Evolutionary conservation across 2,797 vertebrate genomes (phyloP).

Genomic region (Synanceia verrucosa): DNA sequence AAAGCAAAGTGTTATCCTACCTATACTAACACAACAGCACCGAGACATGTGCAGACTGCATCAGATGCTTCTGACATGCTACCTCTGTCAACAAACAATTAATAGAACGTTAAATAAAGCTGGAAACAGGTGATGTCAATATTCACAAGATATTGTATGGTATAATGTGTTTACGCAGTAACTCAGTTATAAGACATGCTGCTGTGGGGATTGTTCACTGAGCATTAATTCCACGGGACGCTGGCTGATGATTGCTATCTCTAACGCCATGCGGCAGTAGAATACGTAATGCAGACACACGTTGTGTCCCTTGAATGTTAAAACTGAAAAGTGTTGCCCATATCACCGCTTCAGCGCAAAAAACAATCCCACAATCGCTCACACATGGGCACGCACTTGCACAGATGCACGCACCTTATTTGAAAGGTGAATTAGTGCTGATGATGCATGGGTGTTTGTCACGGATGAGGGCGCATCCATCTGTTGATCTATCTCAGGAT

Average conservation of each 20-base stretch:
- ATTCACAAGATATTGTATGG: constrained; percentile 1
- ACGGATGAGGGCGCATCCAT: constrained; percentile 42
- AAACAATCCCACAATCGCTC: neutral
- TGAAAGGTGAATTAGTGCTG: constrained; percentile 45
- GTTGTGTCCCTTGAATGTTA: constrained; percentile 40
- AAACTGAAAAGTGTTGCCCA: constrained; percentile 20
- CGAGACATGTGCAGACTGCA: neutral
- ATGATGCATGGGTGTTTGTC: constrained; percentile 22
- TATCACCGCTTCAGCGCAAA: neutral
- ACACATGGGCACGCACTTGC: neutral
- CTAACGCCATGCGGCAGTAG: constrained; percentile 20
- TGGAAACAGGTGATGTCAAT: constrained; percentile 13
- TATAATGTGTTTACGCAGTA: constrained; percentile 7
- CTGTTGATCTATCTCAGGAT: constrained; percentile 45
- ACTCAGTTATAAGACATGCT: constrained; percentile 7
- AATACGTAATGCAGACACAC: constrained; percentile 47
- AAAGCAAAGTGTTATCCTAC: constrained; percentile 4
- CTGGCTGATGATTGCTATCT: constrained; percentile 46
- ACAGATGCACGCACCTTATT: constrained; percentile 23
- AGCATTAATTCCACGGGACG: constrained; percentile 23
- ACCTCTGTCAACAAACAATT: neutral
- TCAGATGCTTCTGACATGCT: neutral
- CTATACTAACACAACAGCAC: neutral
- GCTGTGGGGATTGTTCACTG: neutral
- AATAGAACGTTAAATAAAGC: constrained; percentile 8